Evolutionary conservation across 2,888 invertebrate species (phyloP).

Genomic region (Pasiphila rectangulata): DNA sequence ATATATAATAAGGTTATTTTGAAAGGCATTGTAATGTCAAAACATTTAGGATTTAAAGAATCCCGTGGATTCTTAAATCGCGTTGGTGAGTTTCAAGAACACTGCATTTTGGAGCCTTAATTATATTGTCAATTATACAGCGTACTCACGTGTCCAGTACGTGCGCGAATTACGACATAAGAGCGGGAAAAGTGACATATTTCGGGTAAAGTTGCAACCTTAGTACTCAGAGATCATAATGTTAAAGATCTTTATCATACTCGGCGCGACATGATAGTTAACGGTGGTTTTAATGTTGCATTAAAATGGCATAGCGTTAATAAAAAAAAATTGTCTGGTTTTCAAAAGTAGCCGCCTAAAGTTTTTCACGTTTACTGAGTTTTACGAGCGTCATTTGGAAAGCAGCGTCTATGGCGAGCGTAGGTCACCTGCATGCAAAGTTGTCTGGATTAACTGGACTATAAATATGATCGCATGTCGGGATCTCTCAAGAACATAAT

Average conservation of each 20-base stretch:
- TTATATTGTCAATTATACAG: slow-evolving; percentile 34
- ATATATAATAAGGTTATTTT: no score
- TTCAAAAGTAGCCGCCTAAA: slow-evolving; percentile 51
- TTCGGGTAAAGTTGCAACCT: slow-evolving; percentile 40
- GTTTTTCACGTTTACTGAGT: slow-evolving; percentile 45
- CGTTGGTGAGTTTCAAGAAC: slow-evolving; percentile 9
- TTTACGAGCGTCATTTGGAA: slow-evolving; percentile 58
- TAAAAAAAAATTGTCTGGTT: slow-evolving; percentile 49
- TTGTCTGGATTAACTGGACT: slow-evolving; percentile 43
- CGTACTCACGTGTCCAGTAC: slow-evolving; percentile 40
- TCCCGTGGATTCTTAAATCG: not conserved
- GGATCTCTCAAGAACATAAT: slow-evolving; percentile 61
- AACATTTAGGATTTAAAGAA: not conserved
- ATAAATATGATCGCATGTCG: slow-evolving; percentile 54
- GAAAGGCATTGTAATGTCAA: not conserved
- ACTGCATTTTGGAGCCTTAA: slow-evolving; percentile 25
- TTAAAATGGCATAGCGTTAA: slow-evolving; percentile 61
- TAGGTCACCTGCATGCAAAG: slow-evolving; percentile 56
- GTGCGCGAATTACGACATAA: slow-evolving; percentile 40
- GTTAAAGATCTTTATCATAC: slow-evolving; percentile 45
- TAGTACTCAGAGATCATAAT: slow-evolving; percentile 35
- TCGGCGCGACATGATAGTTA: slow-evolving; percentile 46
- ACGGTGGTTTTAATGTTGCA: slow-evolving; percentile 57
- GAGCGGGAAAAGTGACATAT: slow-evolving; percentile 35
- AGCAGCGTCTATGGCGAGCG: slow-evolving; percentile 38